These are phyloP conservation scores for Candidula unifasciata DNA, from an alignment of 2,888 invertebrate genomes.

Conservation along the genomic window DNA sequence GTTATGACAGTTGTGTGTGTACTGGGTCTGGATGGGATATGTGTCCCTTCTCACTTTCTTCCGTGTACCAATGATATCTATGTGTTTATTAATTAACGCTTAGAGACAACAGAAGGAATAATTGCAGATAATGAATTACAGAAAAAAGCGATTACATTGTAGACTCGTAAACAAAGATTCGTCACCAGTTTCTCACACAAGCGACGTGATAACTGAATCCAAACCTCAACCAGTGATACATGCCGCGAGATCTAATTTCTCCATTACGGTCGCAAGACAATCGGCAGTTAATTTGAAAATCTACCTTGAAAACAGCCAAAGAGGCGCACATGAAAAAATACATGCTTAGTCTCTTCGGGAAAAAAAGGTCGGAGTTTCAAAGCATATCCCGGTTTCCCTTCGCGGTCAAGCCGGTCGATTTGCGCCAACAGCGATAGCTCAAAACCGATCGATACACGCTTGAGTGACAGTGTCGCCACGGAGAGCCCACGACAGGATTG, in stretches of 20 bases:
- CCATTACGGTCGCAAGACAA: not conserved
- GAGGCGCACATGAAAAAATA: conserved; percentile 6
- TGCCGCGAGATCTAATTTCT: conserved; percentile 23
- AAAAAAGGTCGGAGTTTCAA: conserved; percentile 10
- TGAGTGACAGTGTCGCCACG: conserved; percentile 28
- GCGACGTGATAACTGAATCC: too few species aligned
- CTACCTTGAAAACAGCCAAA: conserved; percentile 25
- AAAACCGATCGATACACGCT: conserved; percentile 31
- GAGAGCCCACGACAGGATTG: not conserved
- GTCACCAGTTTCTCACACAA: too few species aligned
- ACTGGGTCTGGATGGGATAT: too few species aligned
- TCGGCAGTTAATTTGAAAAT: conserved; percentile 19
- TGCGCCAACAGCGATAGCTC: conserved; percentile 8
- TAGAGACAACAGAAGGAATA: too few species aligned
- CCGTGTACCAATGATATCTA: too few species aligned
- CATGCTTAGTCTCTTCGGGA: not conserved
- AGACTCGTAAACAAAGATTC: too few species aligned
- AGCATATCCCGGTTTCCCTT: not conserved
- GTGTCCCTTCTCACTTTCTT: too few species aligned
- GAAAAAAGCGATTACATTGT: too few species aligned
- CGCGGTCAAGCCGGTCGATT: conserved; percentile 5
- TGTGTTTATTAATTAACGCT: too few species aligned
- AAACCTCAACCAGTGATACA: not conserved
- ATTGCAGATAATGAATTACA: too few species aligned
- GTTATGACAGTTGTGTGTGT: too few species aligned